These are phyloP conservation scores for Elgaria multicarinata DNA, from an alignment of 2,113 vertebrate genomes.

Conservation along the genomic window DNA sequence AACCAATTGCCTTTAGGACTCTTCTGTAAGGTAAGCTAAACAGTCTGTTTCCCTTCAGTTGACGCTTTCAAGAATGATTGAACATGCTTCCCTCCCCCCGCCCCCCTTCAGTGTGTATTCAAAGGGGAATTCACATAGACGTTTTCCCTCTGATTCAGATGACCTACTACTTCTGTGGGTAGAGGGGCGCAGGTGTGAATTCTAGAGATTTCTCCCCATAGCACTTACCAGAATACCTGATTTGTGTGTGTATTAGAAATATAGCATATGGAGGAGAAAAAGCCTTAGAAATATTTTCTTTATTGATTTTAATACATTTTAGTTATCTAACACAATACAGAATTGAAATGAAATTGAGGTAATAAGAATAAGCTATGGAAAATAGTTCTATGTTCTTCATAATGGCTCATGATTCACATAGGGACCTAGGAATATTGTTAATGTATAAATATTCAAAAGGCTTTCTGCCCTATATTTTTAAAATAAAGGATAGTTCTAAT, in stretches of 20 bases:
- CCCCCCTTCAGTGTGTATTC: neutral
- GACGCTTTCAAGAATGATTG: neutral
- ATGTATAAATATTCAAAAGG: slow-evolving; percentile 84
- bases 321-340: slow-evolving; percentile 75
- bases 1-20: slow-evolving; percentile 16
- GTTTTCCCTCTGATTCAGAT: slow-evolving; percentile 45
- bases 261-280: slow-evolving; percentile 61
- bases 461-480: slow-evolving; percentile 88
- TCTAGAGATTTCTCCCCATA: slow-evolving; percentile 59
- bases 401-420: slow-evolving; percentile 77
- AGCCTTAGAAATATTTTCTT: slow-evolving; percentile 77
- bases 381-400: slow-evolving; percentile 75
- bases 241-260: slow-evolving; percentile 59
- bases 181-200: slow-evolving; percentile 40
- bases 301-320: slow-evolving; percentile 74
- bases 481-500: slow-evolving; percentile 84
- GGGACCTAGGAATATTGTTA: slow-evolving; percentile 78
- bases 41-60: neutral
- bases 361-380: slow-evolving; percentile 74
- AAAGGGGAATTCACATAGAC: slow-evolving; percentile 13
- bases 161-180: slow-evolving; percentile 42
- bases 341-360: slow-evolving; percentile 74
- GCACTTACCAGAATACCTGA: slow-evolving; percentile 53
- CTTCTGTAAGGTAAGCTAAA: neutral
- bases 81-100: neutral